A percentile compares a stretch with the other conserved stretches of the same genome.
Conservation (phyloP, 1,140 invertebrate genomes). For the Xylocopa sonorina region DNA sequence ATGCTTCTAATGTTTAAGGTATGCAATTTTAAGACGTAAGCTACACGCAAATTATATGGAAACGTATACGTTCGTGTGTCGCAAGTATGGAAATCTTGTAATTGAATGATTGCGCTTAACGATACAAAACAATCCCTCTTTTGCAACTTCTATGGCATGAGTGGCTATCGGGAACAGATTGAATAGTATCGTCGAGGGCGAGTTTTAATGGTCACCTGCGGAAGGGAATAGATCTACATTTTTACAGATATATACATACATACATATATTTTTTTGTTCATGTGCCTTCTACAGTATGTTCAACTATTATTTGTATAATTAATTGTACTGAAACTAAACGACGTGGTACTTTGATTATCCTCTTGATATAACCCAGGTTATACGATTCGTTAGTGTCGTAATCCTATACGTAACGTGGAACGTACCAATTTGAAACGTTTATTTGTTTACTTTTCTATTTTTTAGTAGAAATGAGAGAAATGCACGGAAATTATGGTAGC, state of each 20-base stretch:
- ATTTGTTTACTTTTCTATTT: neutral
- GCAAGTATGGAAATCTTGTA: neutral
- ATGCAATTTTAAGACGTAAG: neutral
- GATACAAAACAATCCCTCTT: neutral
- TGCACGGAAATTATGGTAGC: constrained; percentile 77
- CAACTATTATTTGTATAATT: neutral
- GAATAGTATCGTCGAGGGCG: neutral
- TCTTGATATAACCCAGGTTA: neutral
- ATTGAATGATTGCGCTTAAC: neutral
- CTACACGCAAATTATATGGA: neutral
- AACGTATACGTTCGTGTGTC: neutral
- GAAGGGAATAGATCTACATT: neutral
- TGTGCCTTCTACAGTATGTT: neutral
- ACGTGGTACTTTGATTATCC: neutral
- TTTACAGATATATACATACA: constrained; percentile 30
- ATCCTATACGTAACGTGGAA: neutral
- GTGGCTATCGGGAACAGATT: neutral
- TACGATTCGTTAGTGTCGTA: neutral
- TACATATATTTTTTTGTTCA: neutral
- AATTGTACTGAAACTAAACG: neutral
- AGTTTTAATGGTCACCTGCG: neutral
- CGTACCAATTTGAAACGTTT: neutral
- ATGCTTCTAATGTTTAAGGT: too few species aligned
- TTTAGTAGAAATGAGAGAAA: neutral
- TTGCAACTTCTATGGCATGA: neutral